Percentiles rank a stretch among this genome's conserved stretches.
phyloP scores from a whole-genome alignment of 2,888 invertebrate species.

The Morpho achilles region DNA sequence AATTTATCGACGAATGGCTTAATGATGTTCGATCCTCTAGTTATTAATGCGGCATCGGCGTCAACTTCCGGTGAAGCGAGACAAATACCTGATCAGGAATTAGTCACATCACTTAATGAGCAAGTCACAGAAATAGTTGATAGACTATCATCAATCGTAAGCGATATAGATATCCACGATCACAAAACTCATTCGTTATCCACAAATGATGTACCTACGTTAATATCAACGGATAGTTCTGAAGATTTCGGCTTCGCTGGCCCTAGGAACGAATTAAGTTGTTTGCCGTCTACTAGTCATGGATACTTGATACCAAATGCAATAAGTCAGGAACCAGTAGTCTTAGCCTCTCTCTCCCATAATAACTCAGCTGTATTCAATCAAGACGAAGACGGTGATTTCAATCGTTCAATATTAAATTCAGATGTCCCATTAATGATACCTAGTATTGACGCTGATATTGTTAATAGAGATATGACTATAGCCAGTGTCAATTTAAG shows the following conservation, averaged over 20 bases:
- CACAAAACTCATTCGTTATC: slow-evolving; percentile 67
- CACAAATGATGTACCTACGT: slow-evolving; percentile 62
- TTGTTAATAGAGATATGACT: slow-evolving; percentile 76
- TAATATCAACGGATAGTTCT: slow-evolving; percentile 52
- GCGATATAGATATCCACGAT: slow-evolving; percentile 57
- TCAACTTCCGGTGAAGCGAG: slow-evolving; percentile 51
- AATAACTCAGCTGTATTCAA: slow-evolving; percentile 70
- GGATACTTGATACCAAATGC: slow-evolving; percentile 82
- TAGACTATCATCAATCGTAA: slow-evolving; percentile 62
- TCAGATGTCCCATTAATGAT: slow-evolving; percentile 61
- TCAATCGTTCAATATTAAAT: slow-evolving; percentile 45
- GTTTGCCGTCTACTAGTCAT: slow-evolving; percentile 81
- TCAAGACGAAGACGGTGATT: slow-evolving; percentile 52
- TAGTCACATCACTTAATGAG: slow-evolving; percentile 71
- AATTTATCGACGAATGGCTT: slow-evolving; percentile 70
- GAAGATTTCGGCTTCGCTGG: slow-evolving; percentile 47
- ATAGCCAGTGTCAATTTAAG: slow-evolving; percentile 82
- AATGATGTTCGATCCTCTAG: slow-evolving; percentile 73
- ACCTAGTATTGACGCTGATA: slow-evolving; percentile 60
- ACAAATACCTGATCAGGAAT: slow-evolving; percentile 63
- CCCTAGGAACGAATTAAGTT: slow-evolving; percentile 63
- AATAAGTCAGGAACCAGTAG: slow-evolving; percentile 78
- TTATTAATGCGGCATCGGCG: slow-evolving; percentile 59
- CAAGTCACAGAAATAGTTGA: slow-evolving; percentile 75
- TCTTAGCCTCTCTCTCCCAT: slow-evolving; percentile 73